Evolutionary conservation across 2,797 vertebrate genomes (phyloP).

Genomic region (Crenuchus spilurus): DNA sequence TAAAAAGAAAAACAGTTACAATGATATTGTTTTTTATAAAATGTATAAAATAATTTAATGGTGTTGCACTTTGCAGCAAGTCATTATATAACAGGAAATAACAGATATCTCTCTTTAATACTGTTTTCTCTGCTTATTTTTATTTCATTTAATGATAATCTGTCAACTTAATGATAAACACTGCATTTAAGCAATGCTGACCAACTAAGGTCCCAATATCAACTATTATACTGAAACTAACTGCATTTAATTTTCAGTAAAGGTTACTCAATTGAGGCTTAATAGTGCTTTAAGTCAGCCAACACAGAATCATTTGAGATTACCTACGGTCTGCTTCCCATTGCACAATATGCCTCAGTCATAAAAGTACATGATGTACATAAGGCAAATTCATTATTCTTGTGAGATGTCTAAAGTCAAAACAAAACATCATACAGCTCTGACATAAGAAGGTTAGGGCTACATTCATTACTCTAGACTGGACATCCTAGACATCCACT

Average conservation of each 20-base stretch:
- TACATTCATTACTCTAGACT: slow-evolving; percentile 7
- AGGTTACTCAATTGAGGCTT: neutral
- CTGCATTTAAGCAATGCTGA: neutral
- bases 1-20: neutral
- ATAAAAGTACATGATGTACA: neutral
- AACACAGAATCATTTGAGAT: neutral
- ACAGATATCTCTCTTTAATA: too few relatives aligned
- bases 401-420: neutral
- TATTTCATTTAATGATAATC: too few relatives aligned
- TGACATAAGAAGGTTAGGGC: neutral
- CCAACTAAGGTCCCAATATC: neutral
- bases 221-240: neutral
- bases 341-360: slow-evolving; percentile 6
- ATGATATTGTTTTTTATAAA: too few relatives aligned
- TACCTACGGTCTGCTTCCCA: neutral
- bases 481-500: slow-evolving; percentile 1
- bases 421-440: neutral
- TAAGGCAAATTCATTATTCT: neutral
- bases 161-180: too few relatives aligned
- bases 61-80: too few relatives aligned
- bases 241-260: neutral
- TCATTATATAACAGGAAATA: too few relatives aligned
- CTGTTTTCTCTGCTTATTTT: too few relatives aligned
- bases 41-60: neutral
- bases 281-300: neutral